Base-by-base conservation (phyloP, 2,888 invertebrate genomes). In the Eupsilia transversa region DNA sequence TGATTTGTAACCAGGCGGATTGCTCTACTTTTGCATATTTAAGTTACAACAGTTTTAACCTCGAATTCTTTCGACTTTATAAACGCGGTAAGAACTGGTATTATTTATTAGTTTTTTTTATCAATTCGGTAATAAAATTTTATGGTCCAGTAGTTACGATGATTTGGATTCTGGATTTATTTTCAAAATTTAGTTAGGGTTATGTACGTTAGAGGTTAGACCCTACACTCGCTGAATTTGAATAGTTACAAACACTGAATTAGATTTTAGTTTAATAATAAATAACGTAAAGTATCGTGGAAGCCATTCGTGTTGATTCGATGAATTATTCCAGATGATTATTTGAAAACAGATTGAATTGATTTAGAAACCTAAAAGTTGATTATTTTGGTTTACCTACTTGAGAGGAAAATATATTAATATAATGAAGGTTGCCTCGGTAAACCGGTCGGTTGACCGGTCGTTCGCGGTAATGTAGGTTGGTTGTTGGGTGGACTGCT, bases 21-120 rank as follows among this genome's bases (percentile, higher is more conserved):
- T 72, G 61, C 52, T 74, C 70, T 59, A 67, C 54, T 72, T 86
- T 69, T 73, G 10, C 17, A 12, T 70, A 74, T 41, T 54, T 43
- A 61, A 49, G 46, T 33, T 56, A 54, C 27, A 35, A 61, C 52
- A 30, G 60, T 41, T 20, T 41, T 66, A 76, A 70, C 74, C 79
- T 67, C 67, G 76, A 52, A 72, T 57, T 72, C 20, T n/a, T 33
- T 68, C 35, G 12, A 27, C 38, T 63, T 66, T 46, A 54, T 27
- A 66, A 64, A 64, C n/a, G 38, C 52, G 30, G 20, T 33, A 57
- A 60, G 17, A 83, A 80, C 70, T 72, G 86, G 70, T 86, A 73
- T 70, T 7, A 41, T 60, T 52, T 64, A 54, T 35, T 52, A 71
- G 57, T 23, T 41, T 56, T 64, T 49, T 73, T 63, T 81, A 57